Base-by-base conservation (phyloP, 2,888 invertebrate species). In the Tachina grossa region DNA sequence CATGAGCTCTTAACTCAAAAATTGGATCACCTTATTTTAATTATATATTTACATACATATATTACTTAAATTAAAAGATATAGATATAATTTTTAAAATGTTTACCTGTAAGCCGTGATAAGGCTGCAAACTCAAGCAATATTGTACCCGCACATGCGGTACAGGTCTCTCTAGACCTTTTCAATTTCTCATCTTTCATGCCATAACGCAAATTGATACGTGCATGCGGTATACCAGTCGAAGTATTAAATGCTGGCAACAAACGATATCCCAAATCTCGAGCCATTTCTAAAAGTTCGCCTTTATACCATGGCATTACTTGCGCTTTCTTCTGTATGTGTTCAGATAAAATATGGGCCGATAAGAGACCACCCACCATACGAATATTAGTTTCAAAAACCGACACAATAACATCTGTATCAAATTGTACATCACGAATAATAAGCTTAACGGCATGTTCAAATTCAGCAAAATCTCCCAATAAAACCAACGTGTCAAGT, bases 81-180 rank as follows among this genome's bases (percentile, higher is more conserved):
- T n/a, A 13, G 13, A 79, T 9, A 47, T 61, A 51, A 41, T 39
- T 22, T 14, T 14, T 4, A 13, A 16, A 16, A 1, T n/a, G 4
- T 79, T 74, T 71, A 83, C 90, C 98, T 0, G 98, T 97, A 71
- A 99, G 94, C 2, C 99, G 95, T 2, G 98, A 98, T 9, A 99
- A 94, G 0, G 99, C 98, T 1, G 99, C 99, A 95, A 99, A 98
- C 93, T 99, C 99, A 47, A 99, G 93, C 72, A 99, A 96, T 95
- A 99, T 98, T 0, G 99, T 99, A 0, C 99, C 99, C 1, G 98
- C 99, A 93, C 99, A 99, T 0, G 99, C 99, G 0, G 99, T 99
- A 91, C 99, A 99, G 0, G 99, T 99, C 93, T 98, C 98, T 5
- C 96, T 94, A 0, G 96, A 96, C 88, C 96, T 95, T 87, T 95